Conservation (phyloP, 2,113 vertebrate species). For the Perca flavescens region DNA sequence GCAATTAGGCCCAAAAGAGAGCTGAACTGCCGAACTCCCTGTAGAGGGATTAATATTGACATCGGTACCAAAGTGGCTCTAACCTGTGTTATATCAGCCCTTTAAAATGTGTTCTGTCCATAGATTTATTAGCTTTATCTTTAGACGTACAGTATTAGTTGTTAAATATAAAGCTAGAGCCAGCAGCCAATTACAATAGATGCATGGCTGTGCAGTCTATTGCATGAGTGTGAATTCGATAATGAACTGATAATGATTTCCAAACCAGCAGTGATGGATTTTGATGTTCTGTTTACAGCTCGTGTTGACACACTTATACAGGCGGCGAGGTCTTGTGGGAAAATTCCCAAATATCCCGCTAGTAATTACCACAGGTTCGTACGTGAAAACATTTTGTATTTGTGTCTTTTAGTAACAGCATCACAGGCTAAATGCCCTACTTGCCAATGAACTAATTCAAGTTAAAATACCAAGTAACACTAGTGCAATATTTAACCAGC, state of each 20-base stretch:
- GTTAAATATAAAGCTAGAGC: too few species aligned
- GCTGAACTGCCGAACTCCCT: neutral
- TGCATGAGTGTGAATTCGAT: constrained; percentile 6
- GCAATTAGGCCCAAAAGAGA: neutral
- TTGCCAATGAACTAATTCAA: neutral
- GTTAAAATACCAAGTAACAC: neutral
- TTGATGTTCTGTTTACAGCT: neutral
- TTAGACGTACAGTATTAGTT: neutral
- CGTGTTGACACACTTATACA: neutral
- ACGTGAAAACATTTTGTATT: neutral
- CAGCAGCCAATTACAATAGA: too few species aligned
- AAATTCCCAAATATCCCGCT: neutral
- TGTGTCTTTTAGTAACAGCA: neutral
- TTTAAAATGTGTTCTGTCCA: neutral
- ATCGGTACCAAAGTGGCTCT: neutral
- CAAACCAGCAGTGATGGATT: neutral
- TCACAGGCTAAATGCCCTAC: neutral
- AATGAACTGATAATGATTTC: constrained; percentile 40
- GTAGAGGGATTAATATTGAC: neutral
- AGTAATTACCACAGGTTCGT: neutral
- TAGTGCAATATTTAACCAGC: neutral
- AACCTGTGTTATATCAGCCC: neutral
- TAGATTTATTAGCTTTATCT: neutral
- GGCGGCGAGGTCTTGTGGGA: neutral
- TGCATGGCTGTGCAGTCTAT: neutral